Base-by-base conservation (phyloP, 2,888 invertebrate genomes). In the Chloromyia formosa region DNA sequence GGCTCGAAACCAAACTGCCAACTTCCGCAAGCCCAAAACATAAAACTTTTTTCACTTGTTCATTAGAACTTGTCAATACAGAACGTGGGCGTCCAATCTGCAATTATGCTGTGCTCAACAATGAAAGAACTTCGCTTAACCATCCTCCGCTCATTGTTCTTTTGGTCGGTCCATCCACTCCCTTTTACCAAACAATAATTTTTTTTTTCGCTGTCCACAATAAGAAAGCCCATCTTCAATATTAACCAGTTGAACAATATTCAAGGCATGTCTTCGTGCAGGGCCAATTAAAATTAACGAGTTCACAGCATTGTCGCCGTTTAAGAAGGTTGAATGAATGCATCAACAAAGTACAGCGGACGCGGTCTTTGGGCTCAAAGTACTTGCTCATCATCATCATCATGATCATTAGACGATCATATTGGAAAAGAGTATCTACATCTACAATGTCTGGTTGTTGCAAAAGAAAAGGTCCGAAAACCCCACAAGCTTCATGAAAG, bases 221-320 rank as follows among this genome's bases (percentile, higher is more conserved):
- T 23, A 66, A 35, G 27, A 35, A 66, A 12, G 66, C 2, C 66
- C 66, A 66, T 66, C 49, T 66, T 49, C 12, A 66, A 66, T 49
- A 35, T 20, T 56, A n/a, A 66, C 16, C 66, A 49, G 45, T 22
- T 18, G 45, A 12, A 49, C 66, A n/a, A 66, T 45, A 66, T 66
- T 66, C 66, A 66, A 49, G 49, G 5, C 66, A 66, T 66, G 66
- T 62, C 45, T 45, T 66, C 42, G 66, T 66, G 49, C 66, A 66
- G 66, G 66, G 66, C 66, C 66, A 66, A 66, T 66, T 66, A 66
- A 66, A 66, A 66, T 66, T 66, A 66, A 66, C 66, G 66, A 66
- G 66, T 66, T 45, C 66, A 49, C 62, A 16, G 62, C 5, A 16
- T 49, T n/a, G 12, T 49, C 49, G 49, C 49, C 14, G 49, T 49